Conservation (phyloP, 2,888 invertebrate species). For the Lamellibrachia satsuma region DNA sequence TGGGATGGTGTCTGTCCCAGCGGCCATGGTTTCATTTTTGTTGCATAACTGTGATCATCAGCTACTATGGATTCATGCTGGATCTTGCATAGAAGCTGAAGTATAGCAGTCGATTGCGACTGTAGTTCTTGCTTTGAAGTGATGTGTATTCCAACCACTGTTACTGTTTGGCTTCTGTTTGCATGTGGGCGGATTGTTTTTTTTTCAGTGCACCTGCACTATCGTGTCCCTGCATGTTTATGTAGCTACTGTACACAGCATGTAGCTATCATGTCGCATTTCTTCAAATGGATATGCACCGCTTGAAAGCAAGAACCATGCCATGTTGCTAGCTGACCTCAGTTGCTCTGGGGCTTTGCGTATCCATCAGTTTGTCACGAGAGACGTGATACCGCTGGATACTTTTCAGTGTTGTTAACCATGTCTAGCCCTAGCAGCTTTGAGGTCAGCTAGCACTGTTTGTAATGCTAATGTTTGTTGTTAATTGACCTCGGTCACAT, state of each 20-base stretch:
- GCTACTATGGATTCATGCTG: background rate
- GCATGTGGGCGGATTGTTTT: background rate
- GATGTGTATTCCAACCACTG: background rate
- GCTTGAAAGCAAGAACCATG: background rate
- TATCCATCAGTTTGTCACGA: background rate
- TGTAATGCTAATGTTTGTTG: slow-evolving; percentile 6
- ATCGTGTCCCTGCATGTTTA: background rate
- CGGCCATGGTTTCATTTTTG: background rate
- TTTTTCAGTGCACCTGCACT: background rate
- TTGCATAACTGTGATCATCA: slow-evolving; percentile 5
- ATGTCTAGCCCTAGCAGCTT: background rate
- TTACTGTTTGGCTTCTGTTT: background rate
- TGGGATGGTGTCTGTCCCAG: background rate
- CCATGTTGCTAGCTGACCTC: background rate
- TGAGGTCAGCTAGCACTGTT: background rate
- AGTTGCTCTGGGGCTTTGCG: background rate
- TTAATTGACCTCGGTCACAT: slow-evolving; percentile 17
- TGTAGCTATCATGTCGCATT: background rate
- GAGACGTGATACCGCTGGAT: background rate
- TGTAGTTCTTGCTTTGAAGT: background rate
- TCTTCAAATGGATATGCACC: background rate
- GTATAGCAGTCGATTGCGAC: background rate
- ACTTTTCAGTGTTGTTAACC: background rate
- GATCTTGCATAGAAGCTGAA: background rate
- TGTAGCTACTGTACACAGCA: background rate